Percentiles rank a stretch among this genome's conserved stretches.
phyloP scores from a whole-genome alignment of 2,888 invertebrate genomes.

The Nymphalis urticae region DNA sequence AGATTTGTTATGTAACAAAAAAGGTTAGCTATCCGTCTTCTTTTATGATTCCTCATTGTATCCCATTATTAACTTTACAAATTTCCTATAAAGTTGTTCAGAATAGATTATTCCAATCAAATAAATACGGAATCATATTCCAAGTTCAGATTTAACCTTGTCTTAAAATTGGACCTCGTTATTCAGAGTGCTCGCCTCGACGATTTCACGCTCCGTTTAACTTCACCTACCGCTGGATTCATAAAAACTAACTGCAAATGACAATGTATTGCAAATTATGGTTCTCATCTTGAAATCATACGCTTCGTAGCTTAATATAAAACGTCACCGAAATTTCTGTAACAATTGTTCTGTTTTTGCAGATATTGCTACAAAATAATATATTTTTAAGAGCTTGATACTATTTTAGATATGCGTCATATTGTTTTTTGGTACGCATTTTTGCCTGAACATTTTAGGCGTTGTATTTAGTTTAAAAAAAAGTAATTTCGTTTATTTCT shows the following conservation, averaged over 20 bases:
- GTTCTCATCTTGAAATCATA: background rate
- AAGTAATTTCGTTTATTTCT: too few species aligned
- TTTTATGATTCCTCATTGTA: too few species aligned
- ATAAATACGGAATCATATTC: conserved; percentile 12
- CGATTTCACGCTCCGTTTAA: conserved; percentile 29
- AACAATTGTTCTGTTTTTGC: background rate
- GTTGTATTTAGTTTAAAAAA: too few species aligned
- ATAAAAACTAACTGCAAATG: conserved; percentile 15
- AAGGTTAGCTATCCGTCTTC: too few species aligned
- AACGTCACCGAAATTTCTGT: too few species aligned
- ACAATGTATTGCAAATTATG: conserved; percentile 17
- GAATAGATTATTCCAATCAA: background rate
- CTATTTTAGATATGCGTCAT: too few species aligned
- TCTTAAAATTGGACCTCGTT: conserved; percentile 22
- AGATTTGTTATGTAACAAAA: too few species aligned
- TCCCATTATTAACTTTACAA: too few species aligned
- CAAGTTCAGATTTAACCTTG: background rate
- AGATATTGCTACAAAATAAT: too few species aligned
- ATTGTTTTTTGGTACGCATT: too few species aligned
- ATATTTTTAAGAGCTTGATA: too few species aligned
- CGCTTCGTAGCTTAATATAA: background rate
- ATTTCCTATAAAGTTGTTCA: background rate
- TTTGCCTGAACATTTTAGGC: too few species aligned
- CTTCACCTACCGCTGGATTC: conserved; percentile 15
- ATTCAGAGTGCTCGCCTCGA: conserved; percentile 25